Evolutionary conservation across 2,888 invertebrate species (phyloP).

Genomic region (Chydorus sphaericus): DNA sequence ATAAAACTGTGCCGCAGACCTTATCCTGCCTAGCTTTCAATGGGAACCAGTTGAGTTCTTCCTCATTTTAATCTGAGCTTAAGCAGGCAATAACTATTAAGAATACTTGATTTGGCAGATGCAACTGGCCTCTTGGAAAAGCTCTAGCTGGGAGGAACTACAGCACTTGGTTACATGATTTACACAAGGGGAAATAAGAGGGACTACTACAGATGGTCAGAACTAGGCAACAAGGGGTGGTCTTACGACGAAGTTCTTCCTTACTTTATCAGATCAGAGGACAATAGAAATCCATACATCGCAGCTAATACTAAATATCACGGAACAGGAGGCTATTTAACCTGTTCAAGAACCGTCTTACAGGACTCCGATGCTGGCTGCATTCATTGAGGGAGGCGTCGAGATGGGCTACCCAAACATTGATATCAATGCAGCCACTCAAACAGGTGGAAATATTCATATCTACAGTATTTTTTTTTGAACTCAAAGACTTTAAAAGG

Average conservation of each 20-base stretch:
- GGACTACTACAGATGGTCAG: slow-evolving; percentile 78
- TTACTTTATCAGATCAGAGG: slow-evolving; percentile 70
- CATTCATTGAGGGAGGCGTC: slow-evolving; percentile 21
- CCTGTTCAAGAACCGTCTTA: slow-evolving; percentile 55
- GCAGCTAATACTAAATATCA: slow-evolving; percentile 69
- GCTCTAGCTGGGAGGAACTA: slow-evolving; percentile 76
- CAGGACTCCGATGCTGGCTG: slow-evolving; percentile 39
- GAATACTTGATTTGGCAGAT: slow-evolving; percentile 12
- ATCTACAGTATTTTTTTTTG: too few species aligned
- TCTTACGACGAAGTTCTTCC: slow-evolving; percentile 50
- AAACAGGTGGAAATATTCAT: slow-evolving; percentile 40
- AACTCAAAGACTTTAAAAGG: not conserved
- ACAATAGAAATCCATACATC: slow-evolving; percentile 76
- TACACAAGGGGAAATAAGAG: slow-evolving; percentile 74
- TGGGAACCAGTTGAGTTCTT: not conserved
- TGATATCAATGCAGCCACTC: slow-evolving; percentile 16
- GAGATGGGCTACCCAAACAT: slow-evolving; percentile 23
- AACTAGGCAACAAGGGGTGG: slow-evolving; percentile 73
- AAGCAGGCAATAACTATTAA: too few species aligned
- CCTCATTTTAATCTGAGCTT: too few species aligned
- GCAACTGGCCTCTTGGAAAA: slow-evolving; percentile 42
- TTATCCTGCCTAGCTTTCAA: slow-evolving; percentile 10
- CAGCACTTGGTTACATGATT: slow-evolving; percentile 83
- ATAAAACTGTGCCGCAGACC: slow-evolving; percentile 53
- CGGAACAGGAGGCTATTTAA: slow-evolving; percentile 59